Conservation (phyloP, 2,888 invertebrate species). For the Drosophila macrospina region DNA sequence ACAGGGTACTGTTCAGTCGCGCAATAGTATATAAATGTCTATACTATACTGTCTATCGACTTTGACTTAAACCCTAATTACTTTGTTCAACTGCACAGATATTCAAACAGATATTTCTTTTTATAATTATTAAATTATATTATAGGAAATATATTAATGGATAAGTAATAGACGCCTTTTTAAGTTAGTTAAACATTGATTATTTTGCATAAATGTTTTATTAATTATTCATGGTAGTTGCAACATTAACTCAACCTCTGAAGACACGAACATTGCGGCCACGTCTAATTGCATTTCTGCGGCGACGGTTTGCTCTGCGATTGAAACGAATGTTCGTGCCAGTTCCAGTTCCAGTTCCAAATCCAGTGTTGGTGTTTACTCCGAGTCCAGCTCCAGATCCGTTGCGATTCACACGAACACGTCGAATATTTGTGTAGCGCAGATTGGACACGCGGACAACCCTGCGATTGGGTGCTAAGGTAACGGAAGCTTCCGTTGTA, state of each 20-base stretch:
- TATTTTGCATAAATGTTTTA: neutral
- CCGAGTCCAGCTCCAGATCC: neutral
- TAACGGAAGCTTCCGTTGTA: conserved; percentile 10
- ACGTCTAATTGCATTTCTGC: neutral
- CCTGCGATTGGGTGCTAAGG: neutral
- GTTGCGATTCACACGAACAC: conserved; percentile 16
- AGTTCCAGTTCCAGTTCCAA: neutral
- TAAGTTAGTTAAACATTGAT: too few species aligned
- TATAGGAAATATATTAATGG: too few species aligned
- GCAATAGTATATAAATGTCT: too few species aligned
- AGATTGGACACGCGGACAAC: conserved; percentile 8
- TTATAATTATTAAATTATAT: too few species aligned
- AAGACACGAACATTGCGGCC: neutral
- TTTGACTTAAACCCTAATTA: too few species aligned
- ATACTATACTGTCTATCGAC: too few species aligned
- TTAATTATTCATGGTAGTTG: neutral
- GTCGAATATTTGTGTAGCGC: conserved; percentile 10
- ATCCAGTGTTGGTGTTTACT: neutral
- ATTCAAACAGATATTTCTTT: too few species aligned
- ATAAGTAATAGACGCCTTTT: too few species aligned
- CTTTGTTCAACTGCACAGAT: too few species aligned
- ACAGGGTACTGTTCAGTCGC: too few species aligned
- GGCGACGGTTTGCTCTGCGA: neutral
- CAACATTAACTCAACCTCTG: neutral
- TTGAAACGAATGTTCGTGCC: neutral